Base-by-base conservation (phyloP, 2,888 invertebrate species). In the Drosophila phalerata region DNA sequence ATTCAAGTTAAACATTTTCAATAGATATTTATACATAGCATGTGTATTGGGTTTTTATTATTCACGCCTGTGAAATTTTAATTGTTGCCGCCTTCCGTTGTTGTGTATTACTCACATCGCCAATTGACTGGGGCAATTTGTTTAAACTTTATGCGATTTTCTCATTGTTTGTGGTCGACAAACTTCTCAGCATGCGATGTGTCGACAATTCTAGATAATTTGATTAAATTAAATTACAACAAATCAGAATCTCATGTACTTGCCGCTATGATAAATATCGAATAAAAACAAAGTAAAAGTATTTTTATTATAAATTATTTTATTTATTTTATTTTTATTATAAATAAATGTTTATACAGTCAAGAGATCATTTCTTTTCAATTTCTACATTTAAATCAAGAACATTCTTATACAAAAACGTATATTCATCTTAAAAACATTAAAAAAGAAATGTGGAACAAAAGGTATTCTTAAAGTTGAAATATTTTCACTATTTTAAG, bases 71-170 rank as follows among this genome's bases (percentile, higher is more conserved):
- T 45, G 37, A 11, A 32, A 64, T 64, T 57, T 68, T 43, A 75
- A 75, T 68, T 72, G 63, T 68, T 72, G 63, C 22, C 72, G 17
- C 22, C 63, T 72, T 68, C 68, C 74, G 71, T 51, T 32, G 32
- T 32, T 32, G 32, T 32, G 5, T 6, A 45, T 45, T 56, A 74
- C 43, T 70, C 69, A 73, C 37, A 25, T 34, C 51, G 43, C 1
- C 74, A 67, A 75, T 74, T 75, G 71, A 60, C 67, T 52, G 58
- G 22, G 42, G 67, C 55, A 70, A 58, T 70, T 74, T 34, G 13
- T 61, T 66, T 66, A 37, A 66, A 48, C 45, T 52, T 28, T 28
- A 43, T 53, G 47, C 32, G 45, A 28, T 43, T 60, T 37, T 67
- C 22, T 9, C 52, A 58, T 58, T 42, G 40, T 28, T 28, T 22